Percentiles rank a stretch among this genome's conserved stretches.
Conservation (phyloP, 1,140 invertebrate species). For the Nomia melanderi region DNA sequence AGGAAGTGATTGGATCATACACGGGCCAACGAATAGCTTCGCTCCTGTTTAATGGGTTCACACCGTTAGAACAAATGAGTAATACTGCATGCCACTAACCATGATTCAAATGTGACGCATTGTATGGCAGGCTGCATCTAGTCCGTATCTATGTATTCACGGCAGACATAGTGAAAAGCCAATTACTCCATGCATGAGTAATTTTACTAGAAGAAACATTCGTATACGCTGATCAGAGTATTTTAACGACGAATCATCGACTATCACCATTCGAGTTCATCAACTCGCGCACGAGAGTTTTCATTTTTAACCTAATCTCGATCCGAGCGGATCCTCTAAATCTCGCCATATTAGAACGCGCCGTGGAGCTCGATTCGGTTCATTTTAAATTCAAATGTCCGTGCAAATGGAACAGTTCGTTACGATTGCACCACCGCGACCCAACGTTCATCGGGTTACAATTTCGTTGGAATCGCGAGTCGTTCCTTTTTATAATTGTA, state of each 20-base stretch:
- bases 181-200: conserved; percentile 45
- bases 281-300: no score
- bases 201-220: conserved; percentile 36
- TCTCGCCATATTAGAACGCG: neutral
- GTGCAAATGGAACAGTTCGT: neutral
- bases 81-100: conserved; percentile 42
- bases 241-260: no score
- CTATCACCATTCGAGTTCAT: conserved; percentile 9
- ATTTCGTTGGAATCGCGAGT: neutral
- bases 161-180: conserved; percentile 36
- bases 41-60: conserved; percentile 51
- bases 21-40: conserved; percentile 43
- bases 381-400: conserved; percentile 12
- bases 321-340: neutral
- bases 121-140: conserved; percentile 18
- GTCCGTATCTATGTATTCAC: conserved; percentile 27
- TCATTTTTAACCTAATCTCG: no score
- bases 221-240: neutral
- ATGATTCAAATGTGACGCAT: conserved; percentile 44
- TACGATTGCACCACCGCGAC: neutral
- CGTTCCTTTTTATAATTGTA: neutral
- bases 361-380: neutral
- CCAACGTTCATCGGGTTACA: neutral
- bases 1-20: conserved; percentile 53
- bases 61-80: conserved; percentile 39